phyloP scores from a whole-genome alignment of 2,113 vertebrate genomes.

The Suricata suricatta region DNA sequence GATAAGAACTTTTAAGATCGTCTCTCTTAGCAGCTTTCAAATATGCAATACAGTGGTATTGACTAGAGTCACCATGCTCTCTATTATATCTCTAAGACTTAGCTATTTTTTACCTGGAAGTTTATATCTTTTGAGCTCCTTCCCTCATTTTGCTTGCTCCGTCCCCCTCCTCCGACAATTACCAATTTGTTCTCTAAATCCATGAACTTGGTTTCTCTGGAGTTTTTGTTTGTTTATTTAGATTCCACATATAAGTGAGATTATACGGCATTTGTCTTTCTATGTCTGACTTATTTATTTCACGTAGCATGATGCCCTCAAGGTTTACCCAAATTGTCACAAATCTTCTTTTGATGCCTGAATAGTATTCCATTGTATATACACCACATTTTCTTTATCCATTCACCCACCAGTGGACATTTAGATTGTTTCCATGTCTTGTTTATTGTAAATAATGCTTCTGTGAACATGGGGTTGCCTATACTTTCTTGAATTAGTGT shows the following conservation, averaged over 20 bases:
- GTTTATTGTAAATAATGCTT: not conserved
- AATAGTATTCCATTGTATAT: not conserved
- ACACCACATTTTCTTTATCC: too few relatives aligned
- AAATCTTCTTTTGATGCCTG: not conserved
- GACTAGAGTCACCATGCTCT: not conserved
- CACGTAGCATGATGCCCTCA: not conserved
- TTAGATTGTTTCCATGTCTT: not conserved
- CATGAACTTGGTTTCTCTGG: not conserved
- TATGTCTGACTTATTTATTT: not conserved
- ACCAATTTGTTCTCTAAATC: not conserved
- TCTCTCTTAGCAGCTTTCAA: not conserved
- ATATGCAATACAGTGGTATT: too few relatives aligned
- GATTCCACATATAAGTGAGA: not conserved
- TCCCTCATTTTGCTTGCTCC: not conserved
- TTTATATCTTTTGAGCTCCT: not conserved
- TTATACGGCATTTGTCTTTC: not conserved
- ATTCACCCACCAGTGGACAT: too few relatives aligned
- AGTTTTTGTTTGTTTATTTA: not conserved
- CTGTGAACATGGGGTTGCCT: too few relatives aligned
- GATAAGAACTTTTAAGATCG: not conserved
- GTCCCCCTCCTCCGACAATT: rapidly evolving
- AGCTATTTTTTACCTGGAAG: not conserved
- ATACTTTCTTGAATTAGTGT: not conserved
- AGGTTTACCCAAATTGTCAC: not conserved
- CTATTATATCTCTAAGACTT: not conserved